phyloP scores from a whole-genome alignment of 1,140 invertebrate species.

The Zaprionus capensis region DNA sequence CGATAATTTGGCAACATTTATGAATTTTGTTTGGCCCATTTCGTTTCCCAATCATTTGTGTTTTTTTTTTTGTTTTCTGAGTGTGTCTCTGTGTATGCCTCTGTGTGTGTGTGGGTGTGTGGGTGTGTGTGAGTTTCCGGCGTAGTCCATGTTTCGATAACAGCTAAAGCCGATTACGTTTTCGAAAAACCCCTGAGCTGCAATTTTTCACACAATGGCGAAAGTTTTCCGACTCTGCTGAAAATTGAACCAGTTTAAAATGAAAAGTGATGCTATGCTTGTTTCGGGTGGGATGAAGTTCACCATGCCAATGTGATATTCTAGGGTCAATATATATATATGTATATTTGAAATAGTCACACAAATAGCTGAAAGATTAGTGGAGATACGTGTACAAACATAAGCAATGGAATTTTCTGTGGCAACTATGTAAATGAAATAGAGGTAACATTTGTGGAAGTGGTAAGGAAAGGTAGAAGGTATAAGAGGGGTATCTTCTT shows the following conservation, averaged over 20 bases:
- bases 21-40: constrained; percentile 7
- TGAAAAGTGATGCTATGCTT: neutral
- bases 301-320: neutral
- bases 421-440: neutral
- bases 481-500: neutral
- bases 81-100: neutral
- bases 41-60: constrained; percentile 4
- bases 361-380: neutral
- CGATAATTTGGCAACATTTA: constrained; percentile 7
- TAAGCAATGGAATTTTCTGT: neutral
- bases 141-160: constrained; percentile 5
- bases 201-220: neutral
- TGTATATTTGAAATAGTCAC: neutral
- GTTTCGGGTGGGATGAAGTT: neutral
- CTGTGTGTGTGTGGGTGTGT: neutral
- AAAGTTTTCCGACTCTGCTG: neutral
- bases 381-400: too few relatives aligned
- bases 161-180: constrained; percentile 2
- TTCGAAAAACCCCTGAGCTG: neutral
- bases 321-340: too few relatives aligned
- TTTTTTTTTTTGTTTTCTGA: neutral
- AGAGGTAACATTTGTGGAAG: neutral
- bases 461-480: neutral
- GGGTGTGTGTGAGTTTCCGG: neutral
- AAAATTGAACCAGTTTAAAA: too few relatives aligned